Base-by-base conservation (phyloP, 2,797 vertebrate species). In the Falco concolor region DNA sequence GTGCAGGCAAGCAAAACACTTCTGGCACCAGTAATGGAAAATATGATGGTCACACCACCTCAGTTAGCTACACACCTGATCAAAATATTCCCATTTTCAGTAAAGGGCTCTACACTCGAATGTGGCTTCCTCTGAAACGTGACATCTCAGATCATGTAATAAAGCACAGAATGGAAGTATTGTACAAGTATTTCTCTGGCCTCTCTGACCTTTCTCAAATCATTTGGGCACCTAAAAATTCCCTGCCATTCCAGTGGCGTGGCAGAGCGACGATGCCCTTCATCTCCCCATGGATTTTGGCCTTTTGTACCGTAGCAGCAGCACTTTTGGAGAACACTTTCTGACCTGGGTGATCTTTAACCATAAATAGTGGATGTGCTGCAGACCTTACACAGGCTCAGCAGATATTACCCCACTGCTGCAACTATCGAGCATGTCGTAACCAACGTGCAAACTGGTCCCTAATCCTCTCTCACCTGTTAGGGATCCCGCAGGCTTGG, bases 371-470 rank as follows among this genome's bases (percentile, higher is more conserved):
- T 5, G 25, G 45, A 12, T 34, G 14, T 10, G 7, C 60, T 47
- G 10, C 0, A 1, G 53, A 13, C 19, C 56, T 60, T 6, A 13
- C 22, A 6, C 0, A 2, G 36, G 8, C 36, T 54, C 45, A 10
- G 56, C 27, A 72, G 18, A 14, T 4, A 32, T 70, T 21, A n/a
- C 13, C 10, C 40, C 2, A 11, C 0, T 28, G 22, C 60, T 72
- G 49, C 25, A 34, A 21, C 8, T 17, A 28, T 2, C 0, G 3
- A 81, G 22, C 1, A 0, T 2, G 5, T 9, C 2, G 0, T 27
- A 56, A 3, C 44, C 4, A 0, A 49, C 4, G 54, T 3, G 14
- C 24, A 17, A 25, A 30, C 61, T 30, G 16, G 5, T 23, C 21
- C 67, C 1, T 1, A 63, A 52, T 13, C 40, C 32, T 27, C 53